phyloP scores from a whole-genome alignment of 2,888 invertebrate genomes.

The Andrena dorsata region DNA sequence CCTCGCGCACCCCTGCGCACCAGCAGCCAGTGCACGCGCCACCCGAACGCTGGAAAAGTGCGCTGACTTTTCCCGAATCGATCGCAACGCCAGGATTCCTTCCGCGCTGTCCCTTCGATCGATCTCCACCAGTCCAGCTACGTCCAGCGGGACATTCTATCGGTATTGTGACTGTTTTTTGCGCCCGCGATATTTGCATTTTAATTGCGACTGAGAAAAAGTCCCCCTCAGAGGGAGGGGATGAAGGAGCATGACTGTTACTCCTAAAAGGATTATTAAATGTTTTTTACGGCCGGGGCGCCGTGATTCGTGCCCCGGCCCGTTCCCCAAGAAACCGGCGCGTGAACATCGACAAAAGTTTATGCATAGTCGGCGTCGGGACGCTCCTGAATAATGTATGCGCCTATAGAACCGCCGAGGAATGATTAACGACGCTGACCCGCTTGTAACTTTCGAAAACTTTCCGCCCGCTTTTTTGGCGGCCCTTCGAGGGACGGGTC shows the following conservation, averaged over 20 bases:
- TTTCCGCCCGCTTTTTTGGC: slow-evolving; percentile 35
- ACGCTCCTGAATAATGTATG: slow-evolving; percentile 73
- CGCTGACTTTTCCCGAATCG: slow-evolving; percentile 26
- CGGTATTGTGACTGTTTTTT: neutral
- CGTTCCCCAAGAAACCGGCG: slow-evolving; percentile 49
- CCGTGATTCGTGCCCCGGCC: neutral
- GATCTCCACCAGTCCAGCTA: too few species aligned
- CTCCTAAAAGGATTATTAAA: slow-evolving; percentile 5
- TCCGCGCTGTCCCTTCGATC: neutral
- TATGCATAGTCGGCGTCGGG: slow-evolving; percentile 71
- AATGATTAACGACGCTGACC: slow-evolving; percentile 73
- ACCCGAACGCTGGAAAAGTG: neutral
- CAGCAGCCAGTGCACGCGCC: slow-evolving; percentile 2
- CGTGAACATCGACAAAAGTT: slow-evolving; percentile 73
- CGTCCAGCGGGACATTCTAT: neutral
- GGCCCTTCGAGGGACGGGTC: neutral
- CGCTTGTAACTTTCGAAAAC: slow-evolving; percentile 66
- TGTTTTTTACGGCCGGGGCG: neutral
- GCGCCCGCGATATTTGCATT: slow-evolving; percentile 4
- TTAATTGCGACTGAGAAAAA: slow-evolving; percentile 1
- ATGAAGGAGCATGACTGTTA: neutral
- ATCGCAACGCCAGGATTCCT: slow-evolving; percentile 5
- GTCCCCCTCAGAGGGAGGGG: neutral
- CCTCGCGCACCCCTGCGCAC: slow-evolving; percentile 20
- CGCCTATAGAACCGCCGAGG: slow-evolving; percentile 59